Evolutionary conservation across 1,140 invertebrate species (phyloP).

Genomic region (Odontomachus brunneus): DNA sequence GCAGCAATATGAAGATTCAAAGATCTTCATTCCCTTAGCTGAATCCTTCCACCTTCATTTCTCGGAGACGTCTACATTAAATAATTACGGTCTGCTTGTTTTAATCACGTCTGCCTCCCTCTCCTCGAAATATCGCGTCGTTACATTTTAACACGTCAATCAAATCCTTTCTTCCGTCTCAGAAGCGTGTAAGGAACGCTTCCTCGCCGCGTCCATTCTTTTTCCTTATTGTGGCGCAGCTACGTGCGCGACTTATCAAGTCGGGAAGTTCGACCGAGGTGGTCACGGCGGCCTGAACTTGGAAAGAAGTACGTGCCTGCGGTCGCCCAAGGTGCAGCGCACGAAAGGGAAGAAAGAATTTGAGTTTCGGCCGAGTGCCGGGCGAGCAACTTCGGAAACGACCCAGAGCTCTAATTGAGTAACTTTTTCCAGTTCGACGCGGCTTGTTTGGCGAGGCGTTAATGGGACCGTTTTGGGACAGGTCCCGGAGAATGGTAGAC

Average conservation of each 20-base stretch:
- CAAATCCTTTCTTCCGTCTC: not conserved
- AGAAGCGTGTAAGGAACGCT: not conserved
- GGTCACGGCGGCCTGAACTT: conserved; percentile 51
- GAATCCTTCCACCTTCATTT: no score
- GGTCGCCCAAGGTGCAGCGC: conserved; percentile 24
- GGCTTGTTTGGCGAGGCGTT: conserved; percentile 59
- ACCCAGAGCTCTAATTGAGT: conserved; percentile 69
- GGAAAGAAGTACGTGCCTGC: conserved; percentile 49
- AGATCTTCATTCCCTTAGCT: no score
- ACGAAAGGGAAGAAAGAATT: conserved; percentile 62
- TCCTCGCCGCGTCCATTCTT: not conserved
- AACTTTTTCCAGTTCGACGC: conserved; percentile 69
- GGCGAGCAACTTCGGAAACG: conserved; percentile 62
- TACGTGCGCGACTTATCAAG: conserved; percentile 48
- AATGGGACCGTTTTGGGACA: conserved; percentile 63
- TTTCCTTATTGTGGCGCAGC: conserved; percentile 9
- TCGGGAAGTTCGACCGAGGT: conserved; percentile 49
- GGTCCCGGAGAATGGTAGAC: conserved; percentile 35
- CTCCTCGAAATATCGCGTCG: not conserved
- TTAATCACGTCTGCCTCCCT: no score
- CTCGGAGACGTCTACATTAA: no score
- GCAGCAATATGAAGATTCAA: no score
- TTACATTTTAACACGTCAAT: not conserved
- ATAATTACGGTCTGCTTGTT: no score
- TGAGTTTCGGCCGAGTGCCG: conserved; percentile 64